Conservation (phyloP, 2,113 vertebrate genomes). For the Pantherophis guttatus region DNA sequence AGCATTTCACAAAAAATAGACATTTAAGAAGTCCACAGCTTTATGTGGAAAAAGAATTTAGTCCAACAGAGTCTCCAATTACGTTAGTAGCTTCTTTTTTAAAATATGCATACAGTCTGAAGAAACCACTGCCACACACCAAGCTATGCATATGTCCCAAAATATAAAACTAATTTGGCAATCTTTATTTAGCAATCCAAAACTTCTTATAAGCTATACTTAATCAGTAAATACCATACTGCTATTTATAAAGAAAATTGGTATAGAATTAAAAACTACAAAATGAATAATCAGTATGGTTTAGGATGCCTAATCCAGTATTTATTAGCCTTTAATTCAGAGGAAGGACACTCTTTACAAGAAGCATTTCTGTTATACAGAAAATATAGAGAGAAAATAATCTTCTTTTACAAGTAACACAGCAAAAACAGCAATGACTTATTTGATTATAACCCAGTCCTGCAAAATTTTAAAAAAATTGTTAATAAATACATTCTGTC, state of each 20-base stretch:
- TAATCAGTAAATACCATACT: background rate
- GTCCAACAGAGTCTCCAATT: background rate
- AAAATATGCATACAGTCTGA: background rate
- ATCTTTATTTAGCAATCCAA: background rate
- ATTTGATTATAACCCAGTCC: conserved; percentile 47
- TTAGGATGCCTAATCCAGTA: background rate
- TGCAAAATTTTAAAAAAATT: conserved; percentile 9
- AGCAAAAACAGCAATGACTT: conserved; percentile 30
- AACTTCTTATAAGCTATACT: background rate
- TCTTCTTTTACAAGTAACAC: conserved; percentile 27
- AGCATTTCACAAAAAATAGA: background rate
- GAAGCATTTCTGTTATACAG: background rate
- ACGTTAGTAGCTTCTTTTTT: background rate
- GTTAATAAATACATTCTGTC: background rate
- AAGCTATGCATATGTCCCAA: background rate
- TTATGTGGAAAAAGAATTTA: background rate
- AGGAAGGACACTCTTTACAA: background rate
- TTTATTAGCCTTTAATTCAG: background rate
- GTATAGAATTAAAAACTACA: background rate
- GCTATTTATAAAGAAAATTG: background rate
- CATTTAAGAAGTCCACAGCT: no score
- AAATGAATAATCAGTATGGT: background rate
- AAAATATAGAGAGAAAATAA: background rate
- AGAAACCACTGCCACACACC: background rate
- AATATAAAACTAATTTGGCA: background rate